A percentile compares a stretch with the other conserved stretches of the same genome.
phyloP scores from a whole-genome alignment of 92 coral and sea anemone species.

The Porites lobata region DNA sequence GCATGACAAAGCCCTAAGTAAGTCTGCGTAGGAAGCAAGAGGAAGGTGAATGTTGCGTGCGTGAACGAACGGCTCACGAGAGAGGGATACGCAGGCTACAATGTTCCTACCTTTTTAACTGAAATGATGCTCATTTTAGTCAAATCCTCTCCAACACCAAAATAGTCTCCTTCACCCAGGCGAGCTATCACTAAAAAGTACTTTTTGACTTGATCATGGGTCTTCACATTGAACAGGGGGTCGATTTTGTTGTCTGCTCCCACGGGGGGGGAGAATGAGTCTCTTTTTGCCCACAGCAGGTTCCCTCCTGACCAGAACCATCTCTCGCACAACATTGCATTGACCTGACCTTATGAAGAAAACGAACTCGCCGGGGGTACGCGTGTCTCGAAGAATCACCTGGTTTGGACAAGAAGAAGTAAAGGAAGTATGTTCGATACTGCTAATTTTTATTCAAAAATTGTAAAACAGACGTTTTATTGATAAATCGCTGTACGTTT shows the following conservation, averaged over 20 bases:
- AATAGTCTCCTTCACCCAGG: slow-evolving; percentile 79
- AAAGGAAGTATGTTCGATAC: too few species aligned
- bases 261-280: slow-evolving; percentile 73
- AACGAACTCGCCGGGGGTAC: slow-evolving; percentile 62
- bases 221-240: slow-evolving; percentile 37
- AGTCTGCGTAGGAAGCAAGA: too few species aligned
- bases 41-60: too few species aligned
- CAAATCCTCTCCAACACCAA: slow-evolving; percentile 95
- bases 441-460: too few species aligned
- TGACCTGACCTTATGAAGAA: slow-evolving; percentile 87
- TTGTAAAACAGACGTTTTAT: too few species aligned
- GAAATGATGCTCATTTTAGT: slow-evolving; percentile 83
- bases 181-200: slow-evolving; percentile 73
- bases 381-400: slow-evolving; percentile 80
- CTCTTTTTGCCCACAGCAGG: slow-evolving; percentile 74
- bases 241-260: slow-evolving; percentile 23
- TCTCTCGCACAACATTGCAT: slow-evolving; percentile 88
- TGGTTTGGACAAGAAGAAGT: not conserved
- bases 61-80: too few species aligned
- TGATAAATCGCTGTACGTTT: too few species aligned
- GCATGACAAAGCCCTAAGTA: too few species aligned
- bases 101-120: slow-evolving; percentile 77
- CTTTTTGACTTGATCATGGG: slow-evolving; percentile 61
- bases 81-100: too few species aligned
- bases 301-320: slow-evolving; percentile 67